Conservation (phyloP, 1,140 invertebrate species). For the Helicoverpa zea region DNA sequence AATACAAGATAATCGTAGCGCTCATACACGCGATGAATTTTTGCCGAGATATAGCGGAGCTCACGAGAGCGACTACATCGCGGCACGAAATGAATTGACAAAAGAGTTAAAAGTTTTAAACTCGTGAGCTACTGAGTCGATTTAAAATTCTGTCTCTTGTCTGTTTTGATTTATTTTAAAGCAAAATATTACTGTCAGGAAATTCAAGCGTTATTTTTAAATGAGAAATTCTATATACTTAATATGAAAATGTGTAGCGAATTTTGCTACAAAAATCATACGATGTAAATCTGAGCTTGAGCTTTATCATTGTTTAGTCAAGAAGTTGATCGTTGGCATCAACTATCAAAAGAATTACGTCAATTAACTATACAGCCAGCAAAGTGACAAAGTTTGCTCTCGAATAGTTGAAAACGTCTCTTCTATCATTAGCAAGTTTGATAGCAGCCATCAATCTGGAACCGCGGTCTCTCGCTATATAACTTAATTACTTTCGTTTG, state of each 20-base stretch:
- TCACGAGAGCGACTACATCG: not conserved
- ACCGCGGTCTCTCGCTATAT: slow-evolving; percentile 36
- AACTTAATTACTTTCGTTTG: slow-evolving; percentile 46
- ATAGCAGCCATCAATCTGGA: slow-evolving; percentile 42
- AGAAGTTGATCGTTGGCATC: not conserved
- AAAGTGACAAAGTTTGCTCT: slow-evolving; percentile 40
- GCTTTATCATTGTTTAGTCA: not conserved
- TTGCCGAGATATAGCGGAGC: not conserved
- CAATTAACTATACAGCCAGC: slow-evolving; percentile 22
- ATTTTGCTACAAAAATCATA: not conserved
- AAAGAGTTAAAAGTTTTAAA: slow-evolving; percentile 34
- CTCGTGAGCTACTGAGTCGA: slow-evolving; percentile 19
- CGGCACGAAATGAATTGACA: slow-evolving; percentile 23
- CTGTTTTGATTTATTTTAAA: not conserved
- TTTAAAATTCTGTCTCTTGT: slow-evolving; percentile 7
- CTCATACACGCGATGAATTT: slow-evolving; percentile 17
- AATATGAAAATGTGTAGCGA: not conserved
- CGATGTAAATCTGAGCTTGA: not conserved
- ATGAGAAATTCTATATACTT: too few species aligned
- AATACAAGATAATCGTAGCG: slow-evolving; percentile 12
- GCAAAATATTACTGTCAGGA: not conserved
- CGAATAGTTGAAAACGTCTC: slow-evolving; percentile 46
- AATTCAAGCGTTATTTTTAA: too few species aligned
- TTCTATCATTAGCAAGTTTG: slow-evolving; percentile 48
- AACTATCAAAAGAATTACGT: slow-evolving; percentile 35